phyloP scores from a whole-genome alignment of 2,888 invertebrate genomes.

The Orthosia gracilis region DNA sequence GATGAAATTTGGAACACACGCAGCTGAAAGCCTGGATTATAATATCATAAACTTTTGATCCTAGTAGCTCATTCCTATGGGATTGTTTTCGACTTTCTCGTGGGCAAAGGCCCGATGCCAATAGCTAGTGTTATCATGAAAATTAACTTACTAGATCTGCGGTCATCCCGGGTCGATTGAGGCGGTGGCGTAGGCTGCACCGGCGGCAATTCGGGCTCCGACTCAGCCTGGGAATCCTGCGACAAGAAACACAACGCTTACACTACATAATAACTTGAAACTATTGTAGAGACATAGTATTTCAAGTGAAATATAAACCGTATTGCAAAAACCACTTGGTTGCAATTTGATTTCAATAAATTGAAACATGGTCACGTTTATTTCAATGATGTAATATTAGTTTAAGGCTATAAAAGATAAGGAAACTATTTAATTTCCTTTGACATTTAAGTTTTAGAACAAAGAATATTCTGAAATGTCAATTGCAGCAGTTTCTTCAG shows the following conservation, averaged over 20 bases:
- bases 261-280: constrained; percentile 29
- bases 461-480: not conserved
- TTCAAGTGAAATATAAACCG: not conserved
- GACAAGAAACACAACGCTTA: constrained; percentile 76
- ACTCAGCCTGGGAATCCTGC: constrained; percentile 88
- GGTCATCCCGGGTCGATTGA: constrained; percentile 68
- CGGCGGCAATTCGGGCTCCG: constrained; percentile 87
- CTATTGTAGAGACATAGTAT: not conserved
- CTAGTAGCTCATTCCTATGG: too few species aligned
- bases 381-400: not conserved
- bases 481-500: not conserved
- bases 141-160: constrained; percentile 71
- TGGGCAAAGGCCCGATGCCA: not conserved
- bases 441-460: not conserved
- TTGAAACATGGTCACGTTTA: constrained; percentile 21
- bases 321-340: constrained; percentile 7
- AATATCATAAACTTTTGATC: not conserved
- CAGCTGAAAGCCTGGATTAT: not conserved
- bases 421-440: constrained; percentile 34
- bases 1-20: too few species aligned
- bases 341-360: constrained; percentile 38
- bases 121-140: not conserved
- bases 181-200: constrained; percentile 75
- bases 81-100: not conserved
- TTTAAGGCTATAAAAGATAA: constrained; percentile 25